Evolutionary conservation across 2,888 invertebrate genomes (phyloP), one percentile per base, ranked within the genome.

Genomic region (Aproaerema taeniolella): DNA sequence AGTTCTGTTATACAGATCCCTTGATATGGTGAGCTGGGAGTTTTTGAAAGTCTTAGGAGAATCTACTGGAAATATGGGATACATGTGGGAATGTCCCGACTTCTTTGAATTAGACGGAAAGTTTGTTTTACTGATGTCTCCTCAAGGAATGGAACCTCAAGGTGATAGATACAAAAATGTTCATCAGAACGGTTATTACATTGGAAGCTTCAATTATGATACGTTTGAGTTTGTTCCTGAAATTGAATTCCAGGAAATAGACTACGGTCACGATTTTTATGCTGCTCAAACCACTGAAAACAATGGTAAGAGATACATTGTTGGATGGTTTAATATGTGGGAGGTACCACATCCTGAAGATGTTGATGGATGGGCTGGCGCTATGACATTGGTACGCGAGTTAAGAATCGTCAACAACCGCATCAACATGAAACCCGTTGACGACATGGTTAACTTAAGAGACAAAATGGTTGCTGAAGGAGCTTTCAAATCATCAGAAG

Each of bases 1-100:
- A 45, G 79, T 80, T 0, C 52, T 87, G 3, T 49, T 88, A 1
- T 88, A 86, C 39, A 69, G 78, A 47, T 87, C 87, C 1, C 34
- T 39, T 7, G 73, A 88, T 49, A 47, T 88, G 51, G 57, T 58
- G 26, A 55, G 46, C 8, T 87, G 87, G 87, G 76, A 79, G 31
- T 83, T 71, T 31, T 51, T 85, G 29, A 63, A 52, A 4, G 67
- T 78, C 6, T 41, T 87, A 2, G 83, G 61, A 24, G 80, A 82
- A 52, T 77, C 85, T 1, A 54, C 68, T 2, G 76, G 73, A 9
- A 64, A 67, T 10, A 47, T 74, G 50, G 80, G 80, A 1, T 85
- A 79, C 38, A 86, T 87, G 83, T 88, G 86, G 83, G 88, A 88
- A 49, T 88, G 88, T 45, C 88, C 88, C 0, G 87, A 88, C 46